phyloP scores from a whole-genome alignment of 2,888 invertebrate species.

The Heliconius erato region DNA sequence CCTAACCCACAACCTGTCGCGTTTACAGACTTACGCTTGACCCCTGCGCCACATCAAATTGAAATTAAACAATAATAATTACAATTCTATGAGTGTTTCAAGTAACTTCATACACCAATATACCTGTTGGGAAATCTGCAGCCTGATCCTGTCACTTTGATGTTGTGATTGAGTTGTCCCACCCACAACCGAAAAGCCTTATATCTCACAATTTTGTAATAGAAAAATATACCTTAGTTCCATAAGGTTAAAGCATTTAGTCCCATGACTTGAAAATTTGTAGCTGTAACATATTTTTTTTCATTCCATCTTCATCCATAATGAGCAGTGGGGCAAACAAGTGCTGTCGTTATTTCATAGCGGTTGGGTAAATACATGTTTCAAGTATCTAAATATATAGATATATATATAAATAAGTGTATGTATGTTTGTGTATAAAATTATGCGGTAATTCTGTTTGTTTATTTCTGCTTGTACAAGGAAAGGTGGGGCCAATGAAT shows the following conservation, averaged over 20 bases:
- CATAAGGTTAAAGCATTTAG: neutral
- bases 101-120: constrained; percentile 37
- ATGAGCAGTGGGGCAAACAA: constrained; percentile 43
- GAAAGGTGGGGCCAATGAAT: neutral
- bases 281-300: constrained; percentile 40
- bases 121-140: constrained; percentile 50
- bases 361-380: constrained; percentile 38
- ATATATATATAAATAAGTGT: neutral
- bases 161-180: constrained; percentile 47
- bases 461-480: neutral
- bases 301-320: constrained; percentile 41
- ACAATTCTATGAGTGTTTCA: constrained; percentile 33
- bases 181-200: constrained; percentile 7
- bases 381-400: constrained; percentile 40
- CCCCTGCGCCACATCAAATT: neutral
- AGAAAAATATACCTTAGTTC: neutral
- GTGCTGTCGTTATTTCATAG: constrained; percentile 37
- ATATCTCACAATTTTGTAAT: neutral
- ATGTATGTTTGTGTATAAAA: neutral
- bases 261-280: constrained; percentile 4
- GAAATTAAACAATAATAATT: constrained; percentile 25
- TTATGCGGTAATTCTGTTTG: constrained; percentile 21
- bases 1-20: too few relatives aligned
- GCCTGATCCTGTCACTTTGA: constrained; percentile 52
- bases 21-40: too few relatives aligned